Conservation (phyloP, 2,888 invertebrate genomes). For the Agrotis clavis region DNA sequence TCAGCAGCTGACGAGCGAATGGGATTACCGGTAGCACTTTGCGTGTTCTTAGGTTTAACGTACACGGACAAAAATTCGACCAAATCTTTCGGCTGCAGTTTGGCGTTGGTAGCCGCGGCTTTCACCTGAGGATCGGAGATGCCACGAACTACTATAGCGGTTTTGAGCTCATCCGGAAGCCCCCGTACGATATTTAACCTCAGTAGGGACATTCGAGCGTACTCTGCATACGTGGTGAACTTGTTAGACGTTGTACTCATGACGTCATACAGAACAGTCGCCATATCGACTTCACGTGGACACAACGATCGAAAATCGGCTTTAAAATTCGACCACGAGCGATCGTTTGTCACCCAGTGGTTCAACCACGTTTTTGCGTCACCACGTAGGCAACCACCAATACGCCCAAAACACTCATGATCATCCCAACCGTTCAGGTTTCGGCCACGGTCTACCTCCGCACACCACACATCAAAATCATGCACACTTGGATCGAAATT, state of each 20-base stretch:
- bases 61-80: conserved; percentile 9
- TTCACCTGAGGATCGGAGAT: background rate
- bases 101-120: background rate
- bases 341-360: conserved; percentile 13
- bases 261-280: background rate
- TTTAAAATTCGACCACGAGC: background rate
- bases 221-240: conserved; percentile 10
- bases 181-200: background rate
- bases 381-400: conserved; percentile 8
- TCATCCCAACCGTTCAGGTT: conserved; percentile 6
- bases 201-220: background rate
- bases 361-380: conserved; percentile 10
- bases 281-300: background rate
- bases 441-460: conserved; percentile 1
- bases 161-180: background rate
- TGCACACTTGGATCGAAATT: background rate
- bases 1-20: background rate
- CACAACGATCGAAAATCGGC: background rate
- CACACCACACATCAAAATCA: conserved; percentile 16
- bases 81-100: background rate
- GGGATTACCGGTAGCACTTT: background rate
- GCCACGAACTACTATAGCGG: background rate
- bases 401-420: conserved; percentile 9
- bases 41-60: background rate
- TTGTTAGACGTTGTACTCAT: background rate